A percentile compares a stretch with the other conserved stretches of the same genome.
phyloP scores from a whole-genome alignment of 1,140 invertebrate species.

The Drosophila ironensis region DNA sequence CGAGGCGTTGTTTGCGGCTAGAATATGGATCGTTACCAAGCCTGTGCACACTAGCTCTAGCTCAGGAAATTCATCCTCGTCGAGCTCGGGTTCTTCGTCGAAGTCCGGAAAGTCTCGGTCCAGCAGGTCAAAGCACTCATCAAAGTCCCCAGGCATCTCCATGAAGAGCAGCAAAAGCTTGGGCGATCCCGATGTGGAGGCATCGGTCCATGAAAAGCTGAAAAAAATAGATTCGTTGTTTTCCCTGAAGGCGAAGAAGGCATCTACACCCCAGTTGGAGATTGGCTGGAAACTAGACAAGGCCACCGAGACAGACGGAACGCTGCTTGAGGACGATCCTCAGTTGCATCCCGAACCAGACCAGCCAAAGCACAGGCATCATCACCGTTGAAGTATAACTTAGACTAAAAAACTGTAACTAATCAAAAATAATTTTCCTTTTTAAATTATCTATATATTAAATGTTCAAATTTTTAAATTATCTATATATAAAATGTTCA shows the following conservation, averaged over 20 bases:
- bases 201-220: slow-evolving; percentile 62
- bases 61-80: slow-evolving; percentile 48
- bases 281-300: slow-evolving; percentile 60
- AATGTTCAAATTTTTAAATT: too few species aligned
- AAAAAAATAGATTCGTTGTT: slow-evolving; percentile 78
- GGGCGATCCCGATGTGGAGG: slow-evolving; percentile 43
- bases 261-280: slow-evolving; percentile 30
- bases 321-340: neutral
- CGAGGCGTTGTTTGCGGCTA: slow-evolving; percentile 84
- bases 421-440: too few species aligned
- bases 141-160: slow-evolving; percentile 60
- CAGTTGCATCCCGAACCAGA: neutral
- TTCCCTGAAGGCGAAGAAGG: slow-evolving; percentile 61
- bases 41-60: slow-evolving; percentile 65
- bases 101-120: slow-evolving; percentile 53
- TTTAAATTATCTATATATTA: too few species aligned
- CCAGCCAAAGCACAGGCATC: neutral
- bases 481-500: too few species aligned
- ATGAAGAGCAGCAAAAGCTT: slow-evolving; percentile 61
- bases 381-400: too few species aligned
- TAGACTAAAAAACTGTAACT: too few species aligned
- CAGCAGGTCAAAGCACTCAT: slow-evolving; percentile 58
- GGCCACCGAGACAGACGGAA: slow-evolving; percentile 52
- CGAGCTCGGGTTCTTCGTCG: slow-evolving; percentile 35
- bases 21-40: slow-evolving; percentile 82